Evolutionary conservation across 2,113 vertebrate genomes (phyloP), one percentile per base, ranked within the genome.

Genomic region (Argyrosomus japonicus): DNA sequence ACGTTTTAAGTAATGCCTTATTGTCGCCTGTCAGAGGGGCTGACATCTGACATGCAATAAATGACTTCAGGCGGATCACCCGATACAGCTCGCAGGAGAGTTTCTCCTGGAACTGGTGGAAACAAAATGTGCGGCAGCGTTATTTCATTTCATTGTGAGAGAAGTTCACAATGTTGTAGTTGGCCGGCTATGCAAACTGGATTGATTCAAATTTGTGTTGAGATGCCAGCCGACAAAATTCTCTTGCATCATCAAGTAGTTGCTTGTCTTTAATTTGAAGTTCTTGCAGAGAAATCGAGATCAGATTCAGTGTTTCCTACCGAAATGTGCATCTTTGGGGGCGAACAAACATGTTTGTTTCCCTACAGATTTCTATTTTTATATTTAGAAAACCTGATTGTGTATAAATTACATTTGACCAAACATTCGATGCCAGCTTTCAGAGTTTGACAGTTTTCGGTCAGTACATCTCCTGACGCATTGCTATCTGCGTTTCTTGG

Each of bases 1-100:
- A 72, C 61, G n/a, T 84, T 84, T 73, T 77, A 83, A 89, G 81
- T 79, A 71, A 64, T 27, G 61, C 77, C 48, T 91, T 64, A 78
- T 72, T 82, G 79, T 85, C 18, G 50, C 60, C 86, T 83, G 77
- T 79, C 78, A 61, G 61, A 72, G 56, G 84, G n/a, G 51, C 53
- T 51, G 80, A 87, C 86, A 70, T 80, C 75, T 88, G 83, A 85
- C 79, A 62, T 25, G 75, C 3, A 29, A 58, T 78, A 82, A 82
- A 84, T 18, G 43, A 79, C 71, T 75, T 51, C 48, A 50, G 73
- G 53, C 21, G 23, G 72, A 81, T 81, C 74, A 36, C 4, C 21
- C 1, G 4, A 68, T 15, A 29, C 11, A 5, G 70, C 43, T 79
- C 53, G 79, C 18, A 25, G 23, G 5, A 81, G 14, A 51, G 32